phyloP scores from a whole-genome alignment of 2,113 vertebrate species.

The Balaeniceps rex region DNA sequence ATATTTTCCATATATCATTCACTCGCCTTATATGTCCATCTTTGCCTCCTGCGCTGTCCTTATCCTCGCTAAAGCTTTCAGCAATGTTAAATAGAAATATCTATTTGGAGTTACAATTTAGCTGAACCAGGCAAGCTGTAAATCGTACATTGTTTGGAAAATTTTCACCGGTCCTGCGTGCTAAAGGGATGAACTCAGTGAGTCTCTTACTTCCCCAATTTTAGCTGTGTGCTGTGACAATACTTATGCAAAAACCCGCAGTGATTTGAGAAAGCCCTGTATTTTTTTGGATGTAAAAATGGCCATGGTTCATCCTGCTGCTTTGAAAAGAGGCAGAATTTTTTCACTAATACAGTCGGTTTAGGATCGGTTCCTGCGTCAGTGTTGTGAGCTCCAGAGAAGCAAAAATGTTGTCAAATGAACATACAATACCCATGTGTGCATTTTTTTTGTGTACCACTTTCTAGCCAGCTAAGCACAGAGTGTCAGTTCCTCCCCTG shows the following conservation, averaged over 20 bases:
- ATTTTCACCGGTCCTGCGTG: background rate
- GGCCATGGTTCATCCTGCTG: background rate
- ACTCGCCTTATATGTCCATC: slow-evolving; percentile 54
- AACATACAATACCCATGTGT: background rate
- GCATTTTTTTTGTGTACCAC: background rate
- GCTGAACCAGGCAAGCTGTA: background rate
- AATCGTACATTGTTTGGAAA: background rate
- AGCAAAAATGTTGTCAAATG: background rate
- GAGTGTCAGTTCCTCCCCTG: background rate
- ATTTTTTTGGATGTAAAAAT: background rate
- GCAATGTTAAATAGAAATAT: background rate
- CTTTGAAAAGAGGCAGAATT: background rate
- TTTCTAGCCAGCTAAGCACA: background rate
- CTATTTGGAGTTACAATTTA: background rate
- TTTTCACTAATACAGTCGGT: background rate
- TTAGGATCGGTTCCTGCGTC: background rate
- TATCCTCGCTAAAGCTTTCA: background rate
- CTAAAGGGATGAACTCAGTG: background rate
- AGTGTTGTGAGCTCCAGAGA: background rate
- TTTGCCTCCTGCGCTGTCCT: slow-evolving; percentile 3
- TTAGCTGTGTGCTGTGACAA: background rate
- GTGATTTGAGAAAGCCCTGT: background rate
- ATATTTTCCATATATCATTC: slow-evolving; percentile 52
- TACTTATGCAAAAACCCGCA: background rate
- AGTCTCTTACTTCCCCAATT: background rate